phyloP scores from a whole-genome alignment of 2,113 vertebrate genomes.

The Casuarius casuarius region DNA sequence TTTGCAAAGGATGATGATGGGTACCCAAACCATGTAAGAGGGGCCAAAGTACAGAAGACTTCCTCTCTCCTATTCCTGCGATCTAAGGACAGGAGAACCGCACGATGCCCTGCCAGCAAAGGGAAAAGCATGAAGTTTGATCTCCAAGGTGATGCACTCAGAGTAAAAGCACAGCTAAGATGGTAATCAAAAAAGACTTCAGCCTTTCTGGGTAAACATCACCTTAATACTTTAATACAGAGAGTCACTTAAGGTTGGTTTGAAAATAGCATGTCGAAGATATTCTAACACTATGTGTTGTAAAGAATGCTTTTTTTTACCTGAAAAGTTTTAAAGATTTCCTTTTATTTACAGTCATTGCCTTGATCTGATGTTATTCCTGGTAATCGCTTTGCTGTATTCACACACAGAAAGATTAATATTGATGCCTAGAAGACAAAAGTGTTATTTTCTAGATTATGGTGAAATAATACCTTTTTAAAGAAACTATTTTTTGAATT shows the following conservation, averaged over 20 bases:
- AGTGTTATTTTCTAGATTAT: not conserved
- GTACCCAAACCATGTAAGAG: not conserved
- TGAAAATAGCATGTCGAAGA: not conserved
- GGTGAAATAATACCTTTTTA: not conserved
- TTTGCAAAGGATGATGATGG: not conserved
- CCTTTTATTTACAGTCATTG: constrained; percentile 10
- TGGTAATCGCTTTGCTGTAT: not conserved
- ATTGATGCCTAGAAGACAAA: not conserved
- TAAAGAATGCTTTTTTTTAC: not conserved
- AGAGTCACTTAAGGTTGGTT: not conserved
- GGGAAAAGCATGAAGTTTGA: not conserved
- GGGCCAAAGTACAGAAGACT: not conserved
- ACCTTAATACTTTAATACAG: not conserved
- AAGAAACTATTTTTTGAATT: not conserved
- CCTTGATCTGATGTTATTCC: not conserved
- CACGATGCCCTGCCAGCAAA: not conserved
- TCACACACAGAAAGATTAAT: not conserved
- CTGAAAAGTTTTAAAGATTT: not conserved
- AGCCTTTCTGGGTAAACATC: not conserved
- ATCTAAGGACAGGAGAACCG: not conserved
- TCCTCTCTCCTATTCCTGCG: not conserved
- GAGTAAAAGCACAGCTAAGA: not conserved
- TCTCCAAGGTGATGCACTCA: not conserved
- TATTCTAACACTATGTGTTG: not conserved
- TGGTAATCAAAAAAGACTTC: not conserved